Evolutionary conservation across 2,113 vertebrate genomes (phyloP).

Genomic region (Oryzias celebensis): DNA sequence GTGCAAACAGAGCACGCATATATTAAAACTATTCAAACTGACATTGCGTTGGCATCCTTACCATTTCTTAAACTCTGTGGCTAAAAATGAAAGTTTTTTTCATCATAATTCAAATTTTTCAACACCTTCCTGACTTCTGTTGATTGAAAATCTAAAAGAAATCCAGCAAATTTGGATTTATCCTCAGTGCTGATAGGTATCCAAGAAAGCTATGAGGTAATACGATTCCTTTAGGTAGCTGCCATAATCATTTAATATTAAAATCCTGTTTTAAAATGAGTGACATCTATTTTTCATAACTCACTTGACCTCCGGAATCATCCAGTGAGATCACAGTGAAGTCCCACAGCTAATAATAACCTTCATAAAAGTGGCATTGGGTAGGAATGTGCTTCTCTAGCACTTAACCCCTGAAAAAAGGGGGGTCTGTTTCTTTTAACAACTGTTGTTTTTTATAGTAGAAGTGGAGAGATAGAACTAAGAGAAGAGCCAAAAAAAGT

Average conservation of each 20-base stretch:
- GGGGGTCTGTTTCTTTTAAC: neutral
- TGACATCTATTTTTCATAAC: slow-evolving; percentile 45
- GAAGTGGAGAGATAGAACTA: slow-evolving; percentile 2
- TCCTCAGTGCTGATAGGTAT: neutral
- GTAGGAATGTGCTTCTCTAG: slow-evolving; percentile 48
- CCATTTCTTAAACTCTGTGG: too few relatives aligned
- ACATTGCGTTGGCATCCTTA: too few relatives aligned
- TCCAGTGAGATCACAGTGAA: slow-evolving; percentile 34
- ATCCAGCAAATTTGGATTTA: too few relatives aligned
- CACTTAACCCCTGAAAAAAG: slow-evolving; percentile 18
- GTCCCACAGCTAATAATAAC: slow-evolving; percentile 49
- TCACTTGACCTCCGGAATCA: slow-evolving; percentile 37
- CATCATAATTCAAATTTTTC: neutral
- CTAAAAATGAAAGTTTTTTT: neutral
- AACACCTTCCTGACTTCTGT: neutral
- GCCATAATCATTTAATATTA: neutral
- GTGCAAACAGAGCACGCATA: too few relatives aligned
- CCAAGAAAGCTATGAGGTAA: neutral
- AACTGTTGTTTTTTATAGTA: neutral
- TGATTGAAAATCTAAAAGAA: too few relatives aligned
- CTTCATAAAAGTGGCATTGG: slow-evolving; percentile 25
- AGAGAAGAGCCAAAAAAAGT: slow-evolving; percentile 21
- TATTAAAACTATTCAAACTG: too few relatives aligned
- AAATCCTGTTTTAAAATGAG: slow-evolving; percentile 32
- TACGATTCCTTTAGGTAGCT: slow-evolving; percentile 29